Evolutionary conservation across 2,888 invertebrate genomes (phyloP).

Genomic region (Nemurella pictetii): DNA sequence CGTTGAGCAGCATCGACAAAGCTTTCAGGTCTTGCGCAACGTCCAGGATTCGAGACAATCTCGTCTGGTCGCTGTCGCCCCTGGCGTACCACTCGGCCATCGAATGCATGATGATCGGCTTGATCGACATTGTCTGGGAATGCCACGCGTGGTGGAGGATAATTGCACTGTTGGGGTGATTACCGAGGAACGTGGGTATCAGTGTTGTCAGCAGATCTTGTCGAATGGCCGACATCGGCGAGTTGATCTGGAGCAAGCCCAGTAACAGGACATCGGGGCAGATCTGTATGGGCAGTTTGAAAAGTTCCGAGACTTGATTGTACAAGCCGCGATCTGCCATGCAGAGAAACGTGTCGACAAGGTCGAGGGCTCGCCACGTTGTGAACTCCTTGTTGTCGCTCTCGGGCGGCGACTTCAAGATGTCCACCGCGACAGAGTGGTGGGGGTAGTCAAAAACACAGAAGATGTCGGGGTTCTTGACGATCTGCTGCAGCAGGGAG

Average conservation of each 20-base stretch:
- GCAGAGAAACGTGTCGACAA: slow-evolving; percentile 84
- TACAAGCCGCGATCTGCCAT: slow-evolving; percentile 88
- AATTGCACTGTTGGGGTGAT: slow-evolving; percentile 96
- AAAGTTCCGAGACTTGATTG: slow-evolving; percentile 80
- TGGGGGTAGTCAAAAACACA: slow-evolving; percentile 92
- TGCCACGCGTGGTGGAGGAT: slow-evolving; percentile 94
- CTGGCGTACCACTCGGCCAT: slow-evolving; percentile 97
- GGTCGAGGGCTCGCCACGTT: slow-evolving; percentile 90
- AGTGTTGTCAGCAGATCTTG: slow-evolving; percentile 86
- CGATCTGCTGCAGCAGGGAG: slow-evolving; percentile 80
- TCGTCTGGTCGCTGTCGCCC: slow-evolving; percentile 90
- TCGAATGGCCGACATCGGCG: slow-evolving; percentile 71
- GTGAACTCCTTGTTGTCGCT: slow-evolving; percentile 91
- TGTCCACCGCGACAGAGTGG: slow-evolving; percentile 82
- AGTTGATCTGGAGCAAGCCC: slow-evolving; percentile 84
- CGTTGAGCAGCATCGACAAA: slow-evolving; percentile 85
- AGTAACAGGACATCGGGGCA: slow-evolving; percentile 94
- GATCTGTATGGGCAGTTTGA: slow-evolving; percentile 88
- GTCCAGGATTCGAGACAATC: slow-evolving; percentile 92
- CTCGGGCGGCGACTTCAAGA: slow-evolving; percentile 92
- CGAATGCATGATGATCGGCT: slow-evolving; percentile 88
- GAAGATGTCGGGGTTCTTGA: slow-evolving; percentile 91
- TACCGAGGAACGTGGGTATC: slow-evolving; percentile 91
- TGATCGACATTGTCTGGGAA: slow-evolving; percentile 64
- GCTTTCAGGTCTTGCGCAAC: slow-evolving; percentile 92